Percentiles rank a stretch among this genome's conserved stretches.
Conservation (phyloP, 2,797 vertebrate genomes). For the Melanitta fusca region DNA sequence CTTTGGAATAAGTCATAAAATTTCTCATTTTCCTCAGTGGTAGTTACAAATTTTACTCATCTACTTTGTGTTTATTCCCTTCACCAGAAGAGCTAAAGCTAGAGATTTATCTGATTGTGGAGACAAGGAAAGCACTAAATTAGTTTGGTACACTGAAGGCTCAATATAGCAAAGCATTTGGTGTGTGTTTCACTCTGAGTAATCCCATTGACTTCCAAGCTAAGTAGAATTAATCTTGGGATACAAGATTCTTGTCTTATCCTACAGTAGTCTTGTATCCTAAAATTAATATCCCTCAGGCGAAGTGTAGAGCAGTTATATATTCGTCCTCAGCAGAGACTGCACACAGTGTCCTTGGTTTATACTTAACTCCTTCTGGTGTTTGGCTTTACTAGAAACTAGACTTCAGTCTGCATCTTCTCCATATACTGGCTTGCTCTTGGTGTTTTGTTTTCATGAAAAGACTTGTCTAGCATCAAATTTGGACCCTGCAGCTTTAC, state of each 20-base stretch:
- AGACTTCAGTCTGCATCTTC: background rate
- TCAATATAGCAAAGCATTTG: background rate
- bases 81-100: background rate
- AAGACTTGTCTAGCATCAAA: background rate
- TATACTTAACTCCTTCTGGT: constrained; percentile 40
- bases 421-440: background rate
- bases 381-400: background rate
- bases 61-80: constrained; percentile 2
- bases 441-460: background rate
- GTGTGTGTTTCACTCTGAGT: constrained; percentile 38
- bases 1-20: background rate
- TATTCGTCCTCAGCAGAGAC: background rate
- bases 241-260: constrained; percentile 54
- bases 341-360: background rate
- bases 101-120: constrained; percentile 2
- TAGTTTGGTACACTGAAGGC: background rate
- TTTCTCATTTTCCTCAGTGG: constrained; percentile 13
- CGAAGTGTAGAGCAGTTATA: background rate
- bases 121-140: constrained; percentile 32
- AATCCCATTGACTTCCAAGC: constrained; percentile 55
- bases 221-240: constrained; percentile 62
- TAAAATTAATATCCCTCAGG: constrained; percentile 56
- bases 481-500: background rate
- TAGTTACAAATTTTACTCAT: constrained; percentile 31
- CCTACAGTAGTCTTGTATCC: constrained; percentile 28